Evolutionary conservation across 1,140 invertebrate species (phyloP).

Genomic region (Diorhabda sublineata): DNA sequence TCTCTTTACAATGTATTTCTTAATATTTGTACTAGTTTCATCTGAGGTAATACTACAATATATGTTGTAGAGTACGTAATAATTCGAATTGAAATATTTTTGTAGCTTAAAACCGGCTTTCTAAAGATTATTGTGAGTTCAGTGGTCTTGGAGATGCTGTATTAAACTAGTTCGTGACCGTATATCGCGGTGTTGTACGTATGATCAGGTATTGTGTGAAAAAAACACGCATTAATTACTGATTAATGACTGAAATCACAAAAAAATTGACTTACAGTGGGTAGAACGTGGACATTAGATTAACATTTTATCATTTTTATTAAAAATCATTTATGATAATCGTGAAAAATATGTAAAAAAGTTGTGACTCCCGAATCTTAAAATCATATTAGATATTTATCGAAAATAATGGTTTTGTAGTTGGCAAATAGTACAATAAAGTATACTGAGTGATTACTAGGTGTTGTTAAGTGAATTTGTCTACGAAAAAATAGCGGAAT

Average conservation of each 20-base stretch:
- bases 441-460: neutral
- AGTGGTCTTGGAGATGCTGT: constrained; percentile 21
- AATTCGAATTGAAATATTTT: constrained; percentile 9
- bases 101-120: constrained; percentile 15
- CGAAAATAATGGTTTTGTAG: neutral
- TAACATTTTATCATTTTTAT: neutral
- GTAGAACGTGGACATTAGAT: neutral
- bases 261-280: neutral
- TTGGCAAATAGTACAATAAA: neutral
- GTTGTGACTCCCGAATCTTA: neutral
- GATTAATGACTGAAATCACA: neutral
- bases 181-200: constrained; percentile 9
- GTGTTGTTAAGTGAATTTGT: neutral
- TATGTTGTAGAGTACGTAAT: neutral
- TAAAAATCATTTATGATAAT: neutral
- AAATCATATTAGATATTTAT: too few relatives aligned
- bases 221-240: constrained; percentile 17
- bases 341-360: neutral
- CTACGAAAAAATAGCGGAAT: neutral
- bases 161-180: constrained; percentile 16
- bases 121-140: constrained; percentile 22
- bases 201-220: neutral
- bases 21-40: too few relatives aligned
- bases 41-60: too few relatives aligned
- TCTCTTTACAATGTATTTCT: too few relatives aligned